Evolutionary conservation across 1,140 invertebrate species (phyloP), one percentile per base, ranked within the genome.

Genomic region (Saccostrea echinata): DNA sequence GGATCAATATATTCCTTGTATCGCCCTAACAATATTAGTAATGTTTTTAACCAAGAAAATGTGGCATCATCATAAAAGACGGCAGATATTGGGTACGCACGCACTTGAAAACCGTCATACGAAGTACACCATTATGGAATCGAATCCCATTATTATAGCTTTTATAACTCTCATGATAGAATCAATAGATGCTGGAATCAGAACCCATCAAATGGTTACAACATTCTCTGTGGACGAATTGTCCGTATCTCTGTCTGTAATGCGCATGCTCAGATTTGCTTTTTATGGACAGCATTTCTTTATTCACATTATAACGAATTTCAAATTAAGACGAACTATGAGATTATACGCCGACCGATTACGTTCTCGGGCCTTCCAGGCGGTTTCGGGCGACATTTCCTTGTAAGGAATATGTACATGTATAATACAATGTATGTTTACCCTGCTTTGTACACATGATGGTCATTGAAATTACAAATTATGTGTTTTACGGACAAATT

Each of bases 191-290:
- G 8, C 24, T 33, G 27, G 24, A 27, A 8, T 76, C 24, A 76
- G 68, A 27, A 33, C 27, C 24, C 68, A 30, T 30, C 68, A 76
- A 30, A 76, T 76, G 12, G 24, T 18, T 27, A 33, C 68, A 33
- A 30, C 68, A 76, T 11, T 33, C 27, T 33, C 13, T 33, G 27
- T 13, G 27, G 3, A 33, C 68, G 68, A 76, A 30, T 33, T 76
- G 68, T 76, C 27, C 68, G 27, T 30, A 13, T 76, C 68, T 76
- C 68, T 76, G 68, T 76, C 68, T 13, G 68, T 76, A 11, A 33
- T 76, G 16, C 68, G 68, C 68, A 76, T 76, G 24, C 68, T 76
- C 11, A 76, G 68, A 76, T 16, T 76, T 8, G 68, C 12, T 11
- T 12, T 76, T 33, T 76, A 76, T 33, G 68, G 68, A 76, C 68